Percentiles rank a stretch among this genome's conserved stretches.
Conservation (phyloP, 2,888 invertebrate species). For the Eupithecia subfuscata region DNA sequence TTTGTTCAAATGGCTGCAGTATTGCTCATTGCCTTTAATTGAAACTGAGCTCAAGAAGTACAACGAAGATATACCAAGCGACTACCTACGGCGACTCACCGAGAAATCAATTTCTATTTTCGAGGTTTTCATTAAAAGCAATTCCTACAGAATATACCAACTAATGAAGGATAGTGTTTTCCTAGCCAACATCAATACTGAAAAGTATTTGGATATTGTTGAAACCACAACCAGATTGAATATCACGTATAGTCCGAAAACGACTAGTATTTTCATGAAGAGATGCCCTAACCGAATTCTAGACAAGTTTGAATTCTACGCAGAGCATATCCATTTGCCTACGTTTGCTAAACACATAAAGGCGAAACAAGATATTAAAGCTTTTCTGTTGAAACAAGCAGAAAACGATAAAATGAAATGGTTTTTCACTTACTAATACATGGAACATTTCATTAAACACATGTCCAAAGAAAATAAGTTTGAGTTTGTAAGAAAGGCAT, state of each 20-base stretch:
- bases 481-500: slow-evolving; percentile 60
- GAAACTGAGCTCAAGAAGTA: slow-evolving; percentile 54
- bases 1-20: slow-evolving; percentile 65
- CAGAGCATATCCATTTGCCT: slow-evolving; percentile 49
- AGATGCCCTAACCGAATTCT: slow-evolving; percentile 56
- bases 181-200: slow-evolving; percentile 50
- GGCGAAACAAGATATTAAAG: slow-evolving; percentile 52
- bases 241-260: slow-evolving; percentile 52
- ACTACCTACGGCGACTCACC: slow-evolving; percentile 58
- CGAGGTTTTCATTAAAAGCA: slow-evolving; percentile 40
- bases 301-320: slow-evolving; percentile 52
- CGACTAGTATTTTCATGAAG: slow-evolving; percentile 60
- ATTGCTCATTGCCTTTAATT: slow-evolving; percentile 64
- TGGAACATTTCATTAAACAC: slow-evolving; percentile 59
- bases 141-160: slow-evolving; percentile 16
- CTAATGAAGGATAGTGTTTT: slow-evolving; percentile 38
- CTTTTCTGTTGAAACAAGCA: slow-evolving; percentile 55
- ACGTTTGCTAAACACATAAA: slow-evolving; percentile 62
- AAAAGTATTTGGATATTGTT: slow-evolving; percentile 56
- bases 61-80: slow-evolving; percentile 37
- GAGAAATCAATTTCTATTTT: slow-evolving; percentile 58
- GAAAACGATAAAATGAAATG: slow-evolving; percentile 44
- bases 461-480: slow-evolving; percentile 60
- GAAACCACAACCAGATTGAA: slow-evolving; percentile 41
- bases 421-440: slow-evolving; percentile 49